Base-by-base conservation (phyloP, 2,888 invertebrate genomes). In the Tromatobia lineatoria region DNA sequence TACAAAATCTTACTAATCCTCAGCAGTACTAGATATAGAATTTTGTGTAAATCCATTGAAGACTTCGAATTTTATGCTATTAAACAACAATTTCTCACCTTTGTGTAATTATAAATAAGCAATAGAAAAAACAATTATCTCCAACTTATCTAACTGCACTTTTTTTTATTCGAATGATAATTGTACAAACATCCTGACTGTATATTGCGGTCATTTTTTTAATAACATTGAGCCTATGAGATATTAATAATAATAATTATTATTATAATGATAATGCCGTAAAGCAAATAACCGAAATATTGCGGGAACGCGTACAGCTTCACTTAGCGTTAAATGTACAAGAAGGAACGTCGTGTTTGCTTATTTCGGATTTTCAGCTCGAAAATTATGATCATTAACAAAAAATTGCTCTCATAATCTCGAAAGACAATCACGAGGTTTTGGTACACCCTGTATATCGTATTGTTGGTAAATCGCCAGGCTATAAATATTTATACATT, bases 221-320 rank as follows among this genome's bases (percentile, higher is more conserved):
- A 11, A 25, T 57, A 13, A 25, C 57, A 25, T 25, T 57, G 3
- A 15, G 13, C 13, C 6, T 57, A 25, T 25, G 8, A 15, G 2
- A 54, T 54, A 57, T 4, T 25, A 54, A 70, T 70, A 38, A 71
- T 38, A 71, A 38, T 71, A 70, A 34, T 70, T 34, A 52, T 70
- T 11, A 52, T 42, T n/a, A n/a, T n/a, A 42, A 42, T 70, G 38
- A 70, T 70, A 71, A 57, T 71, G 52, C 70, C 70, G 54, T 57
- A 54, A 54, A 71, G 20, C 70, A 71, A 15, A 54, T 38, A 71
- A 38, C 54, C 38, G 34, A 54, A 20, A 20, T 52, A 52, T 66
- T 45, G 10, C 54, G 52, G 3, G 52, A 52, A 18, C 52, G 20
- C 20, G 47, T 47, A 47, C 15, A n/a, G 47, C 47, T 8, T 3